Percentiles rank a stretch among this genome's conserved stretches.
Conservation (phyloP, 2,888 invertebrate genomes). For the Aphodius granarius region DNA sequence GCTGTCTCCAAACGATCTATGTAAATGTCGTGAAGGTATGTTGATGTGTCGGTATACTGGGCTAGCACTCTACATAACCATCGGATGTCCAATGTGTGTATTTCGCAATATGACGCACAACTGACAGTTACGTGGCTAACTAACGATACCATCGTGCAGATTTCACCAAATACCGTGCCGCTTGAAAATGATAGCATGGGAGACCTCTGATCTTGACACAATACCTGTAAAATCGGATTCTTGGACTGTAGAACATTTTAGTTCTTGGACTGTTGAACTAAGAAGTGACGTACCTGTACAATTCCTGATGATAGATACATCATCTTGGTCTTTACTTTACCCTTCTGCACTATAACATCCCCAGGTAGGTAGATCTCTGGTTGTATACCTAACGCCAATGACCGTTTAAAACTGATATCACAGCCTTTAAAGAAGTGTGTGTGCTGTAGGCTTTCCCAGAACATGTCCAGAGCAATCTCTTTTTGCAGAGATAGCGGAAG, state of each 20-base stretch:
- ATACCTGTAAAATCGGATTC: constrained; percentile 21
- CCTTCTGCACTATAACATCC: constrained; percentile 56
- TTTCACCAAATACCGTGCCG: constrained; percentile 59
- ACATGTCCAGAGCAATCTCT: constrained; percentile 58
- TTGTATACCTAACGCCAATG: constrained; percentile 54
- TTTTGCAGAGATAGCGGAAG: constrained; percentile 58
- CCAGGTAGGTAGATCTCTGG: constrained; percentile 59
- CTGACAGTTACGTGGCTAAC: constrained; percentile 39
- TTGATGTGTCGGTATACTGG: constrained; percentile 16
- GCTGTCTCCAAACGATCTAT: constrained; percentile 15
- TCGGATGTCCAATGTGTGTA: constrained; percentile 52
- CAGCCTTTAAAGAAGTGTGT: constrained; percentile 58
- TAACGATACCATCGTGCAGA: constrained; percentile 54
- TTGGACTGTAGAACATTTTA: no score
- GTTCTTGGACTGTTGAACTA: no score
- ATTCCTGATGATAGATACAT: constrained; percentile 59
- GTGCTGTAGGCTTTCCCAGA: constrained; percentile 57
- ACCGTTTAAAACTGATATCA: constrained; percentile 57
- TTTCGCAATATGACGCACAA: constrained; percentile 55
- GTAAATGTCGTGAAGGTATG: constrained; percentile 1
- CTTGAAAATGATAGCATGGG: constrained; percentile 60
- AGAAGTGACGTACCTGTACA: constrained; percentile 55
- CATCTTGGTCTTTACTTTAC: constrained; percentile 57
- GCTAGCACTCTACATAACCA: constrained; percentile 22
- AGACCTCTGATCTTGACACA: constrained; percentile 58